phyloP scores from a whole-genome alignment of 1,140 invertebrate genomes.

The Euura saliciscinereae region DNA sequence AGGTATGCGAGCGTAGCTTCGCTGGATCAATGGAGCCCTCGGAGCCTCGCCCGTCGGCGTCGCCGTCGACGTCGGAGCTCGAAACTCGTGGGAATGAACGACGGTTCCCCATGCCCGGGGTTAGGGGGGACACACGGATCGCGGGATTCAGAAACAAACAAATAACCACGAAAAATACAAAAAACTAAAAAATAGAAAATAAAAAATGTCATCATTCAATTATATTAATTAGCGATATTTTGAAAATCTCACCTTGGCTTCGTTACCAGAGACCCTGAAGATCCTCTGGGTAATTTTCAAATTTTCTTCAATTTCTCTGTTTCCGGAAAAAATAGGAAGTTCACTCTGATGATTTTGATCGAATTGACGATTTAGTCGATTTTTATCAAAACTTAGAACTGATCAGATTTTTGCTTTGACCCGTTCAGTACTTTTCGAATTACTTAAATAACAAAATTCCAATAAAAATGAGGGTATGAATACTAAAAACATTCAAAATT shows the following conservation, averaged over 20 bases:
- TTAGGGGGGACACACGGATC: no score
- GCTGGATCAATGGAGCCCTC: constrained; percentile 4
- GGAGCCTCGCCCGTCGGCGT: constrained; percentile 1
- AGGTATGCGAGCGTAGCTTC: constrained; percentile 6
- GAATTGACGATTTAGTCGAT: no score
- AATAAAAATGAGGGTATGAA: no score
- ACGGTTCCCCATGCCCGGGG: neutral
- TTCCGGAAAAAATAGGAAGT: no score
- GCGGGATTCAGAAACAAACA: no score
- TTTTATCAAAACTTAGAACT: no score
- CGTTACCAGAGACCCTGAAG: constrained; percentile 30
- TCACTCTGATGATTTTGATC: no score
- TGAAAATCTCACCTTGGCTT: constrained; percentile 18
- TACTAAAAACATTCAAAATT: no score
- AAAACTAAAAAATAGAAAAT: neutral
- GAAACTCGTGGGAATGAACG: constrained; percentile 3
- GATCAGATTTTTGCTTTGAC: no score
- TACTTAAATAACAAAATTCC: no score
- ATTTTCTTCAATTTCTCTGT: no score
- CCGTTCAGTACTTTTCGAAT: no score
- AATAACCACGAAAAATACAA: neutral
- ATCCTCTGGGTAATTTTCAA: neutral
- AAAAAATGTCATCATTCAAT: neutral
- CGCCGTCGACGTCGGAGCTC: neutral
- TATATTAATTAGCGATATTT: neutral